Percentiles rank a stretch among this genome's conserved stretches.
These are phyloP conservation scores for Hyperoplus lanceolatus DNA, from an alignment of 2,797 vertebrate genomes.

Conservation along the genomic window DNA sequence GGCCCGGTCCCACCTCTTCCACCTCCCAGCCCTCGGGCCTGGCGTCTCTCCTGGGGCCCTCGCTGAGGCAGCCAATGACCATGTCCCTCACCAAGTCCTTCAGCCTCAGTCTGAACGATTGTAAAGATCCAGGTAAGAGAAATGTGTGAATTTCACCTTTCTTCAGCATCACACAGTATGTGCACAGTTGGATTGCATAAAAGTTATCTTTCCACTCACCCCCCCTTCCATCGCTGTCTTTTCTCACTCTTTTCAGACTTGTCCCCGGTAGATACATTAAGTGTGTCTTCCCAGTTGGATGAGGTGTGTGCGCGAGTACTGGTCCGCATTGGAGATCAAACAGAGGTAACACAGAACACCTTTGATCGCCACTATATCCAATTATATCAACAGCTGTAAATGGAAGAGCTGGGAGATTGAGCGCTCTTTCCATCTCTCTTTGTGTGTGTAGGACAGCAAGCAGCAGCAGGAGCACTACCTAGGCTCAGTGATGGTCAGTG, in stretches of 20 bases:
- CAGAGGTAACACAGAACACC: constrained; percentile 83
- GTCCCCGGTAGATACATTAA: constrained; percentile 87
- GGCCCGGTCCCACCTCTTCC: constrained; percentile 79
- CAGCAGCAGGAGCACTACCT: constrained; percentile 93
- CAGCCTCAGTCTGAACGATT: constrained; percentile 88
- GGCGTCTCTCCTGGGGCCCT: constrained; percentile 86
- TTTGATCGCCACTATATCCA: not conserved
- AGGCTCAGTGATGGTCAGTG: constrained; percentile 89
- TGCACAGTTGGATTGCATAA: not conserved
- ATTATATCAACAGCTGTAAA: not conserved
- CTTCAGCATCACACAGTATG: not conserved
- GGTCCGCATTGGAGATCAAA: constrained; percentile 88
- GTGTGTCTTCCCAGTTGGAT: constrained; percentile 84
- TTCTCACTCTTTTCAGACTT: constrained; percentile 78
- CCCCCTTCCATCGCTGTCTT: not conserved
- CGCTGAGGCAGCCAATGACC: constrained; percentile 89
- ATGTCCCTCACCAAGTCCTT: constrained; percentile 92
- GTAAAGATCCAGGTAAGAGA: constrained; percentile 88
- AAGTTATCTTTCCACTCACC: not conserved
- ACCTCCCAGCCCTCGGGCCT: constrained; percentile 80
- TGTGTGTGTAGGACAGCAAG: constrained; percentile 87
- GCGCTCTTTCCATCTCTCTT: constrained; percentile 18
- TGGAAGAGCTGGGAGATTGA: not conserved
- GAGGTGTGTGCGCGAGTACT: constrained; percentile 88
- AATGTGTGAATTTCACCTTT: not conserved